A percentile compares a stretch with the other conserved stretches of the same genome.
Evolutionary conservation across 2,113 vertebrate species (phyloP).

Genomic region (Hucho hucho): DNA sequence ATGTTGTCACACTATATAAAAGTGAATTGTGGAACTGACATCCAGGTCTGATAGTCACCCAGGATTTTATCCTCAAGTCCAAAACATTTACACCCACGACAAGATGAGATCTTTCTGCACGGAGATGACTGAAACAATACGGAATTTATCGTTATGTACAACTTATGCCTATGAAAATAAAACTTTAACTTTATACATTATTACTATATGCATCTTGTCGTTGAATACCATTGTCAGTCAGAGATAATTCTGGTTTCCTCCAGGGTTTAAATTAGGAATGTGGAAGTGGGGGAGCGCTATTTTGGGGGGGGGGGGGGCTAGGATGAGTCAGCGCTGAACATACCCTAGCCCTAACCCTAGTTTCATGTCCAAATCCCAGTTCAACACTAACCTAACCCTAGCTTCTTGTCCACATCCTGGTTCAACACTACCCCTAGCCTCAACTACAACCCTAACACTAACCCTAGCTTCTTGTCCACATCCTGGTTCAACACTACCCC

Average conservation of each 20-base stretch:
- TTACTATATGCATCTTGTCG: slow-evolving; percentile 4
- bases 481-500: too few relatives aligned
- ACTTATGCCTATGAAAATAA: slow-evolving; percentile 74
- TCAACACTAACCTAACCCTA: too few relatives aligned
- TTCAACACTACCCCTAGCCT: too few relatives aligned
- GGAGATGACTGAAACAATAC: slow-evolving; percentile 54
- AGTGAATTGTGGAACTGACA: slow-evolving; percentile 1
- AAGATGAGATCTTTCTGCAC: slow-evolving; percentile 55
- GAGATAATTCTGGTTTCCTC: neutral
- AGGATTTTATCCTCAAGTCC: slow-evolving; percentile 31
- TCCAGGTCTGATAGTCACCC: slow-evolving; percentile 37
- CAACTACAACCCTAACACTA: too few relatives aligned
- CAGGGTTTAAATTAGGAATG: too few relatives aligned
- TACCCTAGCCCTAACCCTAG: neutral
- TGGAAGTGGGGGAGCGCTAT: too few relatives aligned
- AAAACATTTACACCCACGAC: slow-evolving; percentile 44
- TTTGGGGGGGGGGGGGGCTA: too few relatives aligned
- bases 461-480: too few relatives aligned
- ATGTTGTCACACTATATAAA: slow-evolving; percentile 1
- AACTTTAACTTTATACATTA: slow-evolving; percentile 75
- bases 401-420: too few relatives aligned
- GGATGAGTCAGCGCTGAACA: neutral
- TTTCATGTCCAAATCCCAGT: too few relatives aligned
- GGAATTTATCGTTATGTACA: slow-evolving; percentile 69
- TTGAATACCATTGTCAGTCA: neutral